Base-by-base conservation (phyloP, 2,888 invertebrate genomes). In the Cephus rjabovi region DNA sequence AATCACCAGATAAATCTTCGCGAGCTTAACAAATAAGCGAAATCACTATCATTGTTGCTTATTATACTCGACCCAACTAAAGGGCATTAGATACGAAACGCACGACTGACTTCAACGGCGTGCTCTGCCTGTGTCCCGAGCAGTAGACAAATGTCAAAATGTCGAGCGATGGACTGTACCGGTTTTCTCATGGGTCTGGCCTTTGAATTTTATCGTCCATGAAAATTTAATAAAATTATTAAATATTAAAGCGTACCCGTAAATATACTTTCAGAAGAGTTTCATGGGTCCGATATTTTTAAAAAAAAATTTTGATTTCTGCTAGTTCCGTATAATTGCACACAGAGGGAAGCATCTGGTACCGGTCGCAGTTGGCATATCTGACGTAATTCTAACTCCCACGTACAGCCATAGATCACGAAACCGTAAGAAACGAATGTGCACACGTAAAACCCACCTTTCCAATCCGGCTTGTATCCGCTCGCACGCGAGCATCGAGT, bases 371-470 rank as follows among this genome's bases (percentile, higher is more conserved):
- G 71, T 71, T 34, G 30, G 30, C 34, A 34, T 73, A 75, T 40
- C 77, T 87, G 87, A 87, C 84, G 88, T 84, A 87, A 88, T 83
- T 73, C 82, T 82, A 56, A 85, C 87, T 87, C 87, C 87, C 87
- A 87, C 87, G 84, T 86, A 83, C 83, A 85, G 84, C 82, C 84
- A 83, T 86, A 85, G 82, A 83, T 86, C 85, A 81, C 79, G 79
- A 80, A 81, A 83, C 73, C 83, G 81, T 79, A 84, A 85, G 86
- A 86, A 88, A 87, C 86, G 86, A 87, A 86, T 87, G 84, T 84
- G 84, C 87, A 23, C 56, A 56, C 23, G 56, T 56, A 56, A 88
- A 87, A 88, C 82, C 83, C 82, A 83, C 85, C 87, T 88, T 88
- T 88, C 86, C 83, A 86, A 88, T 88, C 84, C 79, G 80, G 81